Percentiles rank a stretch among this genome's conserved stretches.
Evolutionary conservation across 2,797 vertebrate genomes (phyloP).

Genomic region (Takifugu rubripes): DNA sequence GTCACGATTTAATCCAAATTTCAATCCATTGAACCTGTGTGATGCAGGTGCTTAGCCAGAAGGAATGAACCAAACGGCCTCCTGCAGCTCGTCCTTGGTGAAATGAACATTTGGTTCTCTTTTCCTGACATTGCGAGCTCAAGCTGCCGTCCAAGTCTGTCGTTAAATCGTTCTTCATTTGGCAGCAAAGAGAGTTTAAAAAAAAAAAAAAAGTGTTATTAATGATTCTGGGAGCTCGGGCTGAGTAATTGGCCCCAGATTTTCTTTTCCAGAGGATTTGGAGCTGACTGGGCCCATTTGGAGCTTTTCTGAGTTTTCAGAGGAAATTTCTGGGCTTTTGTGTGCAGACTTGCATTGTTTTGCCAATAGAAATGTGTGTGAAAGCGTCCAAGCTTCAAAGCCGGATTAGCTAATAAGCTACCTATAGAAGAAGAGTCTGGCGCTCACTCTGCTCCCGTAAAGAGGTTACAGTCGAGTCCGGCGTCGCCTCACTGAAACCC

Average conservation of each 20-base stretch:
- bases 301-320: conserved; percentile 8
- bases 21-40: conserved; percentile 24
- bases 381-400: too few species aligned
- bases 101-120: conserved; percentile 49
- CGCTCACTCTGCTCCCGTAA: too few species aligned
- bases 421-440: too few species aligned
- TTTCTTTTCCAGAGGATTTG: conserved; percentile 17
- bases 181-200: conserved; percentile 21
- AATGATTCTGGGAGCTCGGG: conserved; percentile 8
- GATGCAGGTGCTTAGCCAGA: conserved; percentile 48
- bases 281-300: conserved; percentile 5
- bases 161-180: conserved; percentile 33
- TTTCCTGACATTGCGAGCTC: conserved; percentile 35
- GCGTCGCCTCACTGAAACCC: too few species aligned
- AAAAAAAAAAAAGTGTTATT: conserved; percentile 10
- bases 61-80: conserved; percentile 35
- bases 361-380: background rate
- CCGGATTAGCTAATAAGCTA: too few species aligned
- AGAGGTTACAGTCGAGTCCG: too few species aligned
- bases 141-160: conserved; percentile 25
- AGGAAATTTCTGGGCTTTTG: conserved; percentile 2
- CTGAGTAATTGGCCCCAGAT: conserved; percentile 7
- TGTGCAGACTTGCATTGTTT: background rate
- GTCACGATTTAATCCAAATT: conserved; percentile 14
- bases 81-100: conserved; percentile 27